These are phyloP conservation scores for Triplophysa bombifrons DNA, from an alignment of 2,797 vertebrate species.

Conservation along the genomic window DNA sequence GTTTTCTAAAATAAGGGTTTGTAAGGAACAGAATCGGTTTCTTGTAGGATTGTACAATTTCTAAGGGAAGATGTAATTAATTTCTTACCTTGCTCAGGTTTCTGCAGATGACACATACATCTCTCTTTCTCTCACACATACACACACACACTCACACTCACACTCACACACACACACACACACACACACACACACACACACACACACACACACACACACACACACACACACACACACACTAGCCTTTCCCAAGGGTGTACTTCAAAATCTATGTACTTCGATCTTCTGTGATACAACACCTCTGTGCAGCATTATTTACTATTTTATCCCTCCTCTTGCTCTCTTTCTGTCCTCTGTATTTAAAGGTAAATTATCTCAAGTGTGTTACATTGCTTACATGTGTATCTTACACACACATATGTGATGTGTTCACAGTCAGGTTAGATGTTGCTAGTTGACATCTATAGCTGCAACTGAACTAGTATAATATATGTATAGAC, in stretches of 20 bases:
- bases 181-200: background rate
- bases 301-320: slow-evolving; percentile 28
- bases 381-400: background rate
- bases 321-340: background rate
- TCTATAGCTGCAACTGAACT: no score
- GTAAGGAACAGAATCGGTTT: background rate
- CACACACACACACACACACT: background rate
- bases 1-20: no score
- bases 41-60: background rate
- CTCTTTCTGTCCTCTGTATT: background rate
- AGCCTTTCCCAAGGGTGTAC: slow-evolving; percentile 27
- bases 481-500: background rate
- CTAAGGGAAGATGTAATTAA: slow-evolving; percentile 4
- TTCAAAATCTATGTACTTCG: background rate
- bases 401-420: background rate
- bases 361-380: background rate
- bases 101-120: slow-evolving; percentile 7
- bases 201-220: background rate
- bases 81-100: slow-evolving; percentile 40
- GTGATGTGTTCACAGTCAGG: no score
- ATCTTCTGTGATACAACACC: slow-evolving; percentile 33
- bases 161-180: background rate
- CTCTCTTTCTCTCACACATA: background rate
- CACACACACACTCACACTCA: slow-evolving; percentile 4
- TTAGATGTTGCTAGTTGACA: no score